Percentiles rank a stretch among this genome's conserved stretches.
phyloP scores from a whole-genome alignment of 1,140 invertebrate genomes.

The Phocides pigmalion region DNA sequence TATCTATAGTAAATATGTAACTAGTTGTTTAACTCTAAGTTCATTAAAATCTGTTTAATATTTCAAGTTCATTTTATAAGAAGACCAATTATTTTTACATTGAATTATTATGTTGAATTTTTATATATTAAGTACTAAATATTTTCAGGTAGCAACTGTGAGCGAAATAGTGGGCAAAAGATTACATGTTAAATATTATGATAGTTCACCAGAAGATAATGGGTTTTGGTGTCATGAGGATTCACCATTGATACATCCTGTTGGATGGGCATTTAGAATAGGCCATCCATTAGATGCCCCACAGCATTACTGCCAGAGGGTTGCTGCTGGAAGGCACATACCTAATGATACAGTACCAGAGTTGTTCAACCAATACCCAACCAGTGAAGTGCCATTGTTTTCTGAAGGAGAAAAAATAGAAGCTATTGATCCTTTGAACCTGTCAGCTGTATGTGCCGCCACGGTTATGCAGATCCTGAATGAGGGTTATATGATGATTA shows the following conservation, averaged over 20 bases:
- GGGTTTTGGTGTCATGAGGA: slow-evolving; percentile 99
- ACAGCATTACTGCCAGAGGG: slow-evolving; percentile 89
- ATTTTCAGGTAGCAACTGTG: slow-evolving; percentile 88
- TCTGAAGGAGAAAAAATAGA: slow-evolving; percentile 97
- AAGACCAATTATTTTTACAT: too few relatives aligned
- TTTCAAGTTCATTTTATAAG: too few relatives aligned
- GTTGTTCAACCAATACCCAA: slow-evolving; percentile 72
- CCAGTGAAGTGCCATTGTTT: slow-evolving; percentile 84
- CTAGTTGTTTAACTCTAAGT: slow-evolving; percentile 4
- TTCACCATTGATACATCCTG: slow-evolving; percentile 96
- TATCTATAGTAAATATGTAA: too few relatives aligned
- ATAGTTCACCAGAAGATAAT: slow-evolving; percentile 90
- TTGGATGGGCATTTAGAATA: slow-evolving; percentile 95
- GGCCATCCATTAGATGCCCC: slow-evolving; percentile 95
- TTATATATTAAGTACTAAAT: background rate
- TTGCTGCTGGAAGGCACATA: slow-evolving; percentile 84
- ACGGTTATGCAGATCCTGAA: slow-evolving; percentile 96
- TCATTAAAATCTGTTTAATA: too few relatives aligned
- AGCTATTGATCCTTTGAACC: slow-evolving; percentile 97
- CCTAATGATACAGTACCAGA: slow-evolving; percentile 90
- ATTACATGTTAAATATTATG: slow-evolving; percentile 95
- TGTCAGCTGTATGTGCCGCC: slow-evolving; percentile 97
- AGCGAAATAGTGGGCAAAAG: slow-evolving; percentile 96
- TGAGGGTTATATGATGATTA: slow-evolving; percentile 97
- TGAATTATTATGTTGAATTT: too few relatives aligned